These are phyloP conservation scores for Palythoa heliodiscus DNA, from an alignment of 92 coral and sea anemone genomes.

Conservation along the genomic window DNA sequence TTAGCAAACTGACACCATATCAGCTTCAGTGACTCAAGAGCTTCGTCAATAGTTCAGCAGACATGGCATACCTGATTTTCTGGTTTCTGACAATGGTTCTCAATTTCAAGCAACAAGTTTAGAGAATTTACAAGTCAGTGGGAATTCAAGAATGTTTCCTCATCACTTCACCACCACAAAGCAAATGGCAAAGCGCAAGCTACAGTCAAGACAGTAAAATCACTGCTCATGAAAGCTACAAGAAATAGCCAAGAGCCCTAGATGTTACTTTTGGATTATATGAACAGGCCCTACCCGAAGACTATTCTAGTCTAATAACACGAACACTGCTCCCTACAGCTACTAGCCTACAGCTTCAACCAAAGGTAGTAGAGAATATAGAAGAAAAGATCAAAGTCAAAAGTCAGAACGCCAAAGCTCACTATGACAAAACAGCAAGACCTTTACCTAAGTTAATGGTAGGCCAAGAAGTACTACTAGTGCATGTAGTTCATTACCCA, in stretches of 20 bases:
- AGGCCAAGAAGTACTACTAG: conserved; percentile 64
- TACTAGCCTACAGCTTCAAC: background rate
- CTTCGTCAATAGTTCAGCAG: conserved; percentile 19
- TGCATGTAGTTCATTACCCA: conserved; percentile 50
- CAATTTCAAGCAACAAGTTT: conserved; percentile 51
- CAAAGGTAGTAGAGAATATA: background rate
- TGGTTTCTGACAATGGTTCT: conserved; percentile 60
- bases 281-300: conserved; percentile 39
- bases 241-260: conserved; percentile 57
- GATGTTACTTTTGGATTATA: conserved; percentile 51
- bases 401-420: conserved; percentile 49
- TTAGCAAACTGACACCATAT: conserved; percentile 44
- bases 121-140: conserved; percentile 43
- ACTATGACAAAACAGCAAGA: conserved; percentile 35
- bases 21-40: background rate
- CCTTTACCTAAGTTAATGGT: conserved; percentile 27
- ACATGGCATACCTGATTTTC: conserved; percentile 57
- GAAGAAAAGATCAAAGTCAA: background rate
- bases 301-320: too few relatives aligned
- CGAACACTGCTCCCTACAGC: background rate
- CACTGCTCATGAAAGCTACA: conserved; percentile 59
- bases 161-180: conserved; percentile 6
- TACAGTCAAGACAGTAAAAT: conserved; percentile 45
- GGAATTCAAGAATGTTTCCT: conserved; percentile 40
- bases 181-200: background rate